Base-by-base conservation (phyloP, 2,113 vertebrate species). In the Notarius lentiginosus region DNA sequence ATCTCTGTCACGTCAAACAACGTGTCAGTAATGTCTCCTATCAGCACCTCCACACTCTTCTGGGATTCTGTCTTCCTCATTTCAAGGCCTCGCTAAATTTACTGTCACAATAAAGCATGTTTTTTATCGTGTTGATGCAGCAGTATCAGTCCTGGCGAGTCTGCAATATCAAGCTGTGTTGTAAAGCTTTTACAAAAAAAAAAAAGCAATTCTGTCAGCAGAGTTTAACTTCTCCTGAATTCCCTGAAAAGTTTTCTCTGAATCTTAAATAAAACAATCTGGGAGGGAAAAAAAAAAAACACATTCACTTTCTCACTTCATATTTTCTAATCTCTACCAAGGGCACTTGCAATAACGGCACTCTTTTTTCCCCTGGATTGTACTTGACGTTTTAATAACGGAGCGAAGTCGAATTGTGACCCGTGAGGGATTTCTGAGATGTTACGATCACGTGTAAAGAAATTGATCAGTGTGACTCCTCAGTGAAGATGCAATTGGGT, bases 261-360 rank as follows among this genome's bases (percentile, higher is more conserved):
- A 41, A 55, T 47, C 18, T 47, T 68, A 68, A 68, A 27, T 14
- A 34, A 8, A 47, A 30, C 20, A 41, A 47, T 7, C 34, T 4
- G 17, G 30, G 30, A 41, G 30, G 7, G 49, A 4, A 58, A 58
- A 60, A 34, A 80, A 84, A 73, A 41, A 61, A 79, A 11, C 41
- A 2, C 15, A 47, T 77, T 76, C 34, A 4, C 18, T 60, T 15
- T 18, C 14, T 77, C 80, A 41, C 27, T 82, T 85, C 58, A 82
- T 85, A 9, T 76, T 66, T 61, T 84, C 56, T 84, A 76, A 84
- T 84, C 73, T 87, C 79, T 58, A 68, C 80, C 76, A 22, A 63
- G 61, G 84, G 83, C 84, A 41, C 58, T 75, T 79, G 79, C 65
- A 83, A 84, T 84, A 84, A 68, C 87, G 47, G 30, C 7, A 20